phyloP scores from a whole-genome alignment of 1,140 invertebrate species.

The Galleria mellonella region DNA sequence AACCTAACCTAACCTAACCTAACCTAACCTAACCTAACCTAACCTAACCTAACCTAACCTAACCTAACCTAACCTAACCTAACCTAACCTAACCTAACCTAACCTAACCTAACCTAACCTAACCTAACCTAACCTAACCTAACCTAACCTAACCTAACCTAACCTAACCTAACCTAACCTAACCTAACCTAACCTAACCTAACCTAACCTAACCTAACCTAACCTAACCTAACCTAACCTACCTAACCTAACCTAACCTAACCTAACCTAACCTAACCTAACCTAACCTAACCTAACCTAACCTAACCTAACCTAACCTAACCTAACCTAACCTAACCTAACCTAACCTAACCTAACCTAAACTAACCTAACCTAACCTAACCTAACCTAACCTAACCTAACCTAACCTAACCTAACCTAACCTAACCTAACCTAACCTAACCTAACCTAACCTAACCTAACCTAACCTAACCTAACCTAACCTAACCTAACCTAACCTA shows the following conservation, averaged over 20 bases:
- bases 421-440: too few relatives aligned
- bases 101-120: slow-evolving; percentile 45
- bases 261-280: slow-evolving; percentile 25
- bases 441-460: too few relatives aligned
- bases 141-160: slow-evolving; percentile 24
- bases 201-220: slow-evolving; percentile 26
- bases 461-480: too few relatives aligned
- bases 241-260: slow-evolving; percentile 28
- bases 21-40: slow-evolving; percentile 49
- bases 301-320: slow-evolving; percentile 18
- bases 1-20: slow-evolving; percentile 39
- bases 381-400: slow-evolving; percentile 14
- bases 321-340: slow-evolving; percentile 28
- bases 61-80: slow-evolving; percentile 15
- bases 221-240: slow-evolving; percentile 16
- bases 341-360: too few relatives aligned
- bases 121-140: slow-evolving; percentile 51
- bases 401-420: too few relatives aligned
- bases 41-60: slow-evolving; percentile 35
- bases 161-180: slow-evolving; percentile 29
- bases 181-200: slow-evolving; percentile 27
- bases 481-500: too few relatives aligned
- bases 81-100: slow-evolving; percentile 27
- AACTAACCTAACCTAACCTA: too few relatives aligned
- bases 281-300: slow-evolving; percentile 18